Percentiles rank a stretch among this genome's conserved stretches.
Evolutionary conservation across 2,797 vertebrate genomes (phyloP).

Genomic region (Somateria mollissima): DNA sequence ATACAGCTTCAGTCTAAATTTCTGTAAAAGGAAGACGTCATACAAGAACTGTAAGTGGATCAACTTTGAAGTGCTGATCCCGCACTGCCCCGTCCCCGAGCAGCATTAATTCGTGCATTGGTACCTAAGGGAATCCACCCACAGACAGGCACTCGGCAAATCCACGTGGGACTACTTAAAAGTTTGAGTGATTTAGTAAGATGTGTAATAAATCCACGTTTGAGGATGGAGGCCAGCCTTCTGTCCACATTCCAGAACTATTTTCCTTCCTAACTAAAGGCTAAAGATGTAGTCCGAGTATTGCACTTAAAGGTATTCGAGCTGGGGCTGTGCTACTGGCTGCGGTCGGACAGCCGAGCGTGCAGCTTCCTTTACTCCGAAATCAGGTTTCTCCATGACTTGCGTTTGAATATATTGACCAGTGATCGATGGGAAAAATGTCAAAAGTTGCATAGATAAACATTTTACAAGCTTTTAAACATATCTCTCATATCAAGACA

Average conservation of each 20-base stretch:
- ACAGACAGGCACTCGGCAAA: background rate
- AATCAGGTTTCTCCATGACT: slow-evolving; percentile 40
- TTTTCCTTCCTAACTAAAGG: background rate
- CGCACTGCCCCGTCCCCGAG: accelerated
- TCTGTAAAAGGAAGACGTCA: background rate
- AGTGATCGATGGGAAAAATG: background rate
- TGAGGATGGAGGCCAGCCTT: background rate
- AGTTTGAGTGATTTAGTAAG: background rate
- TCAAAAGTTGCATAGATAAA: slow-evolving; percentile 39
- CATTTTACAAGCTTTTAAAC: slow-evolving; percentile 43
- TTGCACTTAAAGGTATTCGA: background rate
- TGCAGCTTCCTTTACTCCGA: slow-evolving; percentile 8
- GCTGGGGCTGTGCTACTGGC: background rate
- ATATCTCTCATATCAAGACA: slow-evolving; percentile 68
- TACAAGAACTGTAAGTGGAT: background rate
- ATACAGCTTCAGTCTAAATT: background rate
- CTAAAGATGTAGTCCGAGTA: background rate
- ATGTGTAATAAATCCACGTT: background rate
- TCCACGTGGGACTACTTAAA: background rate
- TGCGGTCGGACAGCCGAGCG: background rate
- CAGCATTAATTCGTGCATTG: background rate
- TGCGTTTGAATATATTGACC: slow-evolving; percentile 42
- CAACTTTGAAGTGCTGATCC: accelerated
- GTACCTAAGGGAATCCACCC: background rate
- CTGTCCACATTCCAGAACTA: accelerated